A percentile compares a stretch with the other conserved stretches of the same genome.
phyloP scores from a whole-genome alignment of 2,797 vertebrate genomes.

The Gymnoscopelus microlampas region DNA sequence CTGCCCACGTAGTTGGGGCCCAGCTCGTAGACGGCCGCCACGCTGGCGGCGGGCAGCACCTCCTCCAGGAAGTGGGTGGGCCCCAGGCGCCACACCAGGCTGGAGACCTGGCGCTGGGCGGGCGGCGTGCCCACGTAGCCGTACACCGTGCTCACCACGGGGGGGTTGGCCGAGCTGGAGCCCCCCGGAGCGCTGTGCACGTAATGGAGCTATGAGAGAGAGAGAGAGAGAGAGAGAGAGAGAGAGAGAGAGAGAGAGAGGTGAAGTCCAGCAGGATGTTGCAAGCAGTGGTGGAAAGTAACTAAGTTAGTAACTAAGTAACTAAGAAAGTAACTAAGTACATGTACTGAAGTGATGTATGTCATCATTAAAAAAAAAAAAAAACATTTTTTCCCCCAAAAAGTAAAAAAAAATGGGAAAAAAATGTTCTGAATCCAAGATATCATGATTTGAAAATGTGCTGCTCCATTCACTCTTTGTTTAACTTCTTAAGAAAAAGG shows the following conservation, averaged over 20 bases:
- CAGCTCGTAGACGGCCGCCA: constrained; percentile 91
- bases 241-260: not conserved
- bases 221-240: not conserved
- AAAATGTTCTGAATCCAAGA: no score
- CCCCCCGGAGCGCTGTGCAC: constrained; percentile 93
- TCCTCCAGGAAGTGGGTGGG: constrained; percentile 97
- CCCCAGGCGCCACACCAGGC: constrained; percentile 93
- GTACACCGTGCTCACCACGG: constrained; percentile 93
- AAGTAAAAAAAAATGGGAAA: no score
- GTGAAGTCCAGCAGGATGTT: no score
- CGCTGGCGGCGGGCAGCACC: constrained; percentile 88
- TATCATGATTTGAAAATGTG: no score
- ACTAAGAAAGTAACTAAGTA: no score
- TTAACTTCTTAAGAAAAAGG: no score
- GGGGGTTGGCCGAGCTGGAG: constrained; percentile 92
- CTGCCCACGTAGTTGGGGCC: constrained; percentile 95
- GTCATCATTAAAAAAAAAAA: no score
- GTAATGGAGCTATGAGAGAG: constrained; percentile 89
- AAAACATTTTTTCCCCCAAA: no score
- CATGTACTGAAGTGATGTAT: no score
- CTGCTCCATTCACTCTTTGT: no score
- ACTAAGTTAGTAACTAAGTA: no score
- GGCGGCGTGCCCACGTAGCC: constrained; percentile 92
- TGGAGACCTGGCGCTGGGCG: constrained; percentile 92
- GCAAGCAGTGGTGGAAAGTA: no score